Conservation (phyloP, 2,888 invertebrate genomes). For the Neria commutata region DNA sequence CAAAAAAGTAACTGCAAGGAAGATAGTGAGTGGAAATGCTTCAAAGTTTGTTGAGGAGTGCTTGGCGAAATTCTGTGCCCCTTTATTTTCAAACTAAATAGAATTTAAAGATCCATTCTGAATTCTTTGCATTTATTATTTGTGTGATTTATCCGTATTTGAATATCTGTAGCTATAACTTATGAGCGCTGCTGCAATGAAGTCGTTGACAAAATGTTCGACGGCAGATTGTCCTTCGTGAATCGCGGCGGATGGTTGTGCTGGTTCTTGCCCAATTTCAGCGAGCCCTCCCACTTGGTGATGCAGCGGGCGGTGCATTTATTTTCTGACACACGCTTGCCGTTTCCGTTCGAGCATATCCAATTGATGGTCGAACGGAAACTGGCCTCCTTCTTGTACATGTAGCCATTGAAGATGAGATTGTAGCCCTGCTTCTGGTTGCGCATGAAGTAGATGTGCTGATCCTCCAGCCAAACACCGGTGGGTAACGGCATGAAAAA, state of each 20-base stretch:
- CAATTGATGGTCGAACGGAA: constrained; percentile 60
- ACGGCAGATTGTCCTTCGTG: constrained; percentile 33
- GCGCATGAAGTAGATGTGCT: constrained; percentile 49
- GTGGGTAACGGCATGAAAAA: constrained; percentile 44
- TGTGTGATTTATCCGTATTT: background rate
- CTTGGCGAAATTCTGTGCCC: too few relatives aligned
- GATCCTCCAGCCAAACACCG: constrained; percentile 54
- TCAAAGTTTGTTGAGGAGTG: too few relatives aligned
- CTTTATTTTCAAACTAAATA: too few relatives aligned
- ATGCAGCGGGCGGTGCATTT: constrained; percentile 61
- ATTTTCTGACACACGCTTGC: constrained; percentile 54
- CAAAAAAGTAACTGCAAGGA: too few relatives aligned
- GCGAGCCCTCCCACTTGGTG: constrained; percentile 55
- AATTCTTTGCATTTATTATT: too few relatives aligned
- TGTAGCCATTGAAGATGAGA: constrained; percentile 58
- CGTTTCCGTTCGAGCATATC: constrained; percentile 61
- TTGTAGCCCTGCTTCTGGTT: constrained; percentile 61
- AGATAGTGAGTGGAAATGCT: constrained; percentile 15
- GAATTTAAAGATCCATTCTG: too few relatives aligned
- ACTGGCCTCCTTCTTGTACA: constrained; percentile 61
- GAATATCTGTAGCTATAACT: background rate
- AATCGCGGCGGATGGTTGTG: constrained; percentile 60
- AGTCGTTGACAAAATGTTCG: constrained; percentile 1
- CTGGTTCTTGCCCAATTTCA: constrained; percentile 59
- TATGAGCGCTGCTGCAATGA: constrained; percentile 19